phyloP scores from a whole-genome alignment of 64 coral and sea anemone genomes.

The Acropora yongei region DNA sequence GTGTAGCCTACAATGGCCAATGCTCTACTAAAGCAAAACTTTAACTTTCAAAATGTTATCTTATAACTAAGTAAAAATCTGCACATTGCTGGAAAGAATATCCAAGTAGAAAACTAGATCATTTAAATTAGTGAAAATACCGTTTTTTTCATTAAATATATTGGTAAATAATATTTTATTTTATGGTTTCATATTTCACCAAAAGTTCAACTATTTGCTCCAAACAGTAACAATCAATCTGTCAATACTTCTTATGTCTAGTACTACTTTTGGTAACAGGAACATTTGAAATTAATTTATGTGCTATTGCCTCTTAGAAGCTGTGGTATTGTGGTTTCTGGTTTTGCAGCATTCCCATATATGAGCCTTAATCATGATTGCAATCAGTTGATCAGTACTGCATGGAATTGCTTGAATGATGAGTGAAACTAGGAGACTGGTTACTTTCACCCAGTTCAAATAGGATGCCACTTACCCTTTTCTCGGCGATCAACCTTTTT shows the following conservation, averaged over 20 bases:
- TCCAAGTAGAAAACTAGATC: conserved; percentile 8
- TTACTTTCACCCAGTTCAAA: conserved; percentile 21
- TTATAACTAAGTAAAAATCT: conserved; percentile 4
- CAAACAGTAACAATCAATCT: conserved; percentile 7
- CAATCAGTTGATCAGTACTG: conserved; percentile 1
- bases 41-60: conserved; percentile 8
- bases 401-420: neutral
- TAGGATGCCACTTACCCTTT: conserved; percentile 37
- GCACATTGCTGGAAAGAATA: neutral
- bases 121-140: conserved; percentile 5
- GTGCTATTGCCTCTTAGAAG: neutral
- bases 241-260: neutral
- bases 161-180: conserved; percentile 13
- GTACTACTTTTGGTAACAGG: conserved; percentile 6
- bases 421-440: neutral
- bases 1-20: conserved; percentile 1
- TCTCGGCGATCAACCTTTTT: conserved; percentile 44
- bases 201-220: neutral
- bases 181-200: conserved; percentile 5
- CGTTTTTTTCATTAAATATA: conserved; percentile 5
- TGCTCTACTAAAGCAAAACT: conserved; percentile 14
- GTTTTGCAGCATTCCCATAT: neutral
- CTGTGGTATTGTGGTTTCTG: neutral
- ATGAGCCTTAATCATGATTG: neutral
- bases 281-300: neutral